Conservation (phyloP, 2,797 vertebrate species). For the Micrastur ruficollis region DNA sequence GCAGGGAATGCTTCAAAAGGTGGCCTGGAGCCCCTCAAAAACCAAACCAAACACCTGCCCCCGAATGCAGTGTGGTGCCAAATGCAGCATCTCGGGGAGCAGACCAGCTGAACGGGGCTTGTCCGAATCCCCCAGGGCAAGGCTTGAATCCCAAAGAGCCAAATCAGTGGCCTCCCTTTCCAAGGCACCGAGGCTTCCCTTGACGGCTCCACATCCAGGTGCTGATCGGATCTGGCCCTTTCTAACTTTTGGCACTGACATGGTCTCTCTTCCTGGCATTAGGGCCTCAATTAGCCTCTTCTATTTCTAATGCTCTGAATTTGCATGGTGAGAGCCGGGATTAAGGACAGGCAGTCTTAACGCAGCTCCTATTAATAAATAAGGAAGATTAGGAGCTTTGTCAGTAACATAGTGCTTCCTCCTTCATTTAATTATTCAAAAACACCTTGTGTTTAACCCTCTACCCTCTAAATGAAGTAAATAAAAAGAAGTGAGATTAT, state of each 20-base stretch:
- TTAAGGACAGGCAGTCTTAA: slow-evolving; percentile 68
- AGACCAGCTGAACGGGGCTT: not conserved
- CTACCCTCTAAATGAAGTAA: slow-evolving; percentile 52
- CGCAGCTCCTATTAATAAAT: slow-evolving; percentile 67
- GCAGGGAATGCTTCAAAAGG: not conserved
- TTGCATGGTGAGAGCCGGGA: slow-evolving; percentile 41
- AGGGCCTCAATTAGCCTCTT: slow-evolving; percentile 54
- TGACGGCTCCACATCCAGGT: not conserved
- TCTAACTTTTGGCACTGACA: slow-evolving; percentile 1
- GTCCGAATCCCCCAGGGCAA: not conserved
- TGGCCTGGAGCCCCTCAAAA: not conserved
- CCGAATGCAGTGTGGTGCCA: not conserved
- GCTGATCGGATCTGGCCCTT: not conserved
- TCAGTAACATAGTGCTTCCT: slow-evolving; percentile 60
- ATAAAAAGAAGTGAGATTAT: slow-evolving; percentile 61
- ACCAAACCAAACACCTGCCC: not conserved
- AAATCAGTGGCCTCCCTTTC: fast-evolving
- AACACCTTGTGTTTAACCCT: slow-evolving; percentile 50
- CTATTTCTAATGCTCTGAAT: slow-evolving; percentile 51
- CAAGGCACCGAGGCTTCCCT: not conserved
- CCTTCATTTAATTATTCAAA: slow-evolving; percentile 71
- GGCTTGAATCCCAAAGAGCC: not conserved
- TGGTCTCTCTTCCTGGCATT: slow-evolving; percentile 17
- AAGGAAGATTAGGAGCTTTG: slow-evolving; percentile 69
- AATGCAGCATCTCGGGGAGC: not conserved